Base-by-base conservation (phyloP, 2,797 vertebrate species). In the Euphonia xanthogaster region DNA sequence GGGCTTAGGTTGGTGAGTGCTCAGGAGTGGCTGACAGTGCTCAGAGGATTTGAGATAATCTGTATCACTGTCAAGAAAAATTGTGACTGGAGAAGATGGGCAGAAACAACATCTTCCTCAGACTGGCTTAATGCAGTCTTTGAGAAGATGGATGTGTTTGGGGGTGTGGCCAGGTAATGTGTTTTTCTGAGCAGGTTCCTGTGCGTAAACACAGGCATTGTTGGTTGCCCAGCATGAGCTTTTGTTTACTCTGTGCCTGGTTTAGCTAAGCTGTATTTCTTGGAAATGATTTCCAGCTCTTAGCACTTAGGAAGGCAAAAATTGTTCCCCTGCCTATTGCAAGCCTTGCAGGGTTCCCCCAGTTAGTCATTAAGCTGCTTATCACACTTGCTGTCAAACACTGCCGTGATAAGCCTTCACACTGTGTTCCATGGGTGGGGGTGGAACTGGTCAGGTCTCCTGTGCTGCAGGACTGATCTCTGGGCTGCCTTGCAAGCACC, bases 321-420 rank as follows among this genome's bases (percentile, higher is more conserved):
- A 89, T 31, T 85, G 48, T 84, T 84, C 15, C 24, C 35, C n/a
- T 44, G 8, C 71, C 47, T 88, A 37, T 48, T 37, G 3, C 65
- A 48, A 66, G 58, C 44, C 39, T 75, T 86, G 61, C 66, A 27
- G 54, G 8, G 47, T 47, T 95, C 17, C 27, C 25, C 25, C 42
- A 37, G 74, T 96, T 94, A 96, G 90, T 88, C 63, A 94, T 96
- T 93, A 94, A 90, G 39, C 71, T 45, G 71, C 88, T 95, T 96
- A 96, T 93, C 93, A 42, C 35, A 9, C 63, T 63, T 54, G 68
- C 75, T 0, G 23, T 88, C 79, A 84, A 22, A 37, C 0, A 0
- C 53, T 83, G 75, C 72, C 0, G 0, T 40, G 80, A 54, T 91
- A 88, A 94, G 76, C 68, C 87, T 55, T 70, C 65, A 22, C 0